Evolutionary conservation across 1,140 invertebrate species (phyloP), one percentile per base, ranked within the genome.

Genomic region (Drosophila nebulosa): DNA sequence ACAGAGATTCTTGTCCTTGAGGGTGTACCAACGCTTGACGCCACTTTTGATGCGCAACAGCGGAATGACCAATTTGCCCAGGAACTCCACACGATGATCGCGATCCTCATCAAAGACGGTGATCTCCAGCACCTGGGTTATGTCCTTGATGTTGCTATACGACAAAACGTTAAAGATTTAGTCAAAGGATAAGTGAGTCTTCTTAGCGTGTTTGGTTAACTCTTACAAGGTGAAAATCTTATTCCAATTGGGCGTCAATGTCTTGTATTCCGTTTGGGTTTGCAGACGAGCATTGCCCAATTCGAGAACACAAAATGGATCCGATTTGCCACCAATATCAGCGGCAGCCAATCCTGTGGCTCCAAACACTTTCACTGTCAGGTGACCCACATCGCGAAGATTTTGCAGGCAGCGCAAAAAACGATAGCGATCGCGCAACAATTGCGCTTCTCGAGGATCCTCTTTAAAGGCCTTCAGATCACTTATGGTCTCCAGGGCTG

Each of bases 211-310:
- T 0, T 0, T 0, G 2, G 0, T 16, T 21, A n/a, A 2, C 9
- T 94, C 96, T 96, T 93, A 98, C 97, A 99, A 99, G 35, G 97
- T 98, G 91, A 99, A 99, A 74, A 99, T 97, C 93, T 99, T 99
- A 92, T 99, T 98, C 99, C 99, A 99, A 67, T 96, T 97, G 0
- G 99, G 99, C 53, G 95, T 94, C 2, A 99, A 92, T 0, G 98
- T 99, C 92, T 99, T 99, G 91, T 99, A 99, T 91, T 99, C 98
- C 0, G 99, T 99, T 91, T 99, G 98, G 0, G 99, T 99, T 92
- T 99, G 98, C 36, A 99, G 92, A 53, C 98, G 94, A 0, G 97
- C 94, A 92, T 99, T 99, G 2, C 97, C 96, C 53, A 99, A 92
- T 92, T 99, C 98, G 1, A 99, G 86, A 0, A 99, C 98, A 92